These are phyloP conservation scores for Metacarcinus magister DNA, from an alignment of 2,888 invertebrate species.

Conservation along the genomic window DNA sequence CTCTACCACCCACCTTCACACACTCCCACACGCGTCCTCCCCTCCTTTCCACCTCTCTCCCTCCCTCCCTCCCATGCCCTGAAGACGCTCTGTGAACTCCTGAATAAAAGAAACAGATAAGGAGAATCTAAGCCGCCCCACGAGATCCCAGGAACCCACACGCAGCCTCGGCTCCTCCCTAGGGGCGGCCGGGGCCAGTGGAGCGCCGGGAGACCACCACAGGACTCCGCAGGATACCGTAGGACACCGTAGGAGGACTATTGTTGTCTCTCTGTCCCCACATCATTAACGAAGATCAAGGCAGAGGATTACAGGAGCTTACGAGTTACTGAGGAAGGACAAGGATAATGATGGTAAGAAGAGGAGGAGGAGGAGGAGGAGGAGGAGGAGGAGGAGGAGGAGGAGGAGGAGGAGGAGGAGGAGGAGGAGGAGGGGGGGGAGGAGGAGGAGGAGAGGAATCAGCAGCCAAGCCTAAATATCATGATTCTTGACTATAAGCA, in stretches of 20 bases:
- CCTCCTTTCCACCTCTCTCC: not conserved
- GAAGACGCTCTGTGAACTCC: not conserved
- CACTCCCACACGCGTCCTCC: not conserved
- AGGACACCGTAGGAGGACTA: conserved; percentile 37
- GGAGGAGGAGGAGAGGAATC: not conserved
- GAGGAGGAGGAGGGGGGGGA: conserved; percentile 29
- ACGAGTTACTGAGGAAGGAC: conserved; percentile 54
- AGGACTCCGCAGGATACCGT: conserved; percentile 29
- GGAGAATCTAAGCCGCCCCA: not conserved
- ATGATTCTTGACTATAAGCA: not conserved
- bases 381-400: not conserved
- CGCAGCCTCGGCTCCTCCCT: conserved; percentile 12
- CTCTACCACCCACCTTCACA: conserved; percentile 23
- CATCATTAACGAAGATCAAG: conserved; percentile 68
- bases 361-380: not conserved
- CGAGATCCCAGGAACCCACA: conserved; percentile 17
- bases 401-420: conserved; percentile 34
- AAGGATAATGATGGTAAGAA: conserved; percentile 34
- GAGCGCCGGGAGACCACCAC: conserved; percentile 20
- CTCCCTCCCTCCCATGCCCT: not conserved
- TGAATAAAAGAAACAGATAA: not conserved
- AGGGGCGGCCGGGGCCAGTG: not conserved
- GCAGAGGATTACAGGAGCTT: conserved; percentile 60
- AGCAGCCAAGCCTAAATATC: not conserved
- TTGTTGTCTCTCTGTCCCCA: conserved; percentile 67